Conservation (phyloP, 2,797 vertebrate genomes). For the Falco concolor region DNA sequence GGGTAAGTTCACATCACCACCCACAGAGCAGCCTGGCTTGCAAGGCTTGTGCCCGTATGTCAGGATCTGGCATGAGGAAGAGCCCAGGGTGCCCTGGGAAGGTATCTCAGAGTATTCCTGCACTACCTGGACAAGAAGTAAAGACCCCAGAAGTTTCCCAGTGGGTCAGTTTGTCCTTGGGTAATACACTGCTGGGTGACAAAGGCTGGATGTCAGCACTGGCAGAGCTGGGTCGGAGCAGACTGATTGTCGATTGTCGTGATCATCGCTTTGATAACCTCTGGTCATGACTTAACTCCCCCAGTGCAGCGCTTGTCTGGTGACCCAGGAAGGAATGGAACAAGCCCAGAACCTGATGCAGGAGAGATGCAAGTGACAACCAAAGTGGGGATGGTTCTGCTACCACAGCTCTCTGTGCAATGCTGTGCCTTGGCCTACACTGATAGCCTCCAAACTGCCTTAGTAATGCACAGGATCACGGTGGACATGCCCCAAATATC, state of each 20-base stretch:
- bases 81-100: neutral
- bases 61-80: neutral
- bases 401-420: neutral
- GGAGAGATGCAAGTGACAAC: neutral
- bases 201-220: neutral
- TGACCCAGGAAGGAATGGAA: neutral
- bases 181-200: neutral
- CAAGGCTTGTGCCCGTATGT: rapidly evolving
- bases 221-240: neutral
- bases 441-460: neutral
- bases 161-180: neutral
- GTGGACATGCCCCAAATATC: neutral
- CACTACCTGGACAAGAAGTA: neutral
- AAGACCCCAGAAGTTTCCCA: neutral
- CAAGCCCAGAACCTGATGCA: neutral
- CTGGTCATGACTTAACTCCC: neutral
- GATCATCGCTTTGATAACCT: neutral
- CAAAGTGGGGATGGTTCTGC: rapidly evolving
- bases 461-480: neutral
- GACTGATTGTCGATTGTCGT: rapidly evolving
- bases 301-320: neutral
- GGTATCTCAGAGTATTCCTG: neutral
- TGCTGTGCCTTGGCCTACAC: neutral
- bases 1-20: rapidly evolving
- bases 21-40: neutral